phyloP scores from a whole-genome alignment of 2,888 invertebrate species.

The Anodontia alba region DNA sequence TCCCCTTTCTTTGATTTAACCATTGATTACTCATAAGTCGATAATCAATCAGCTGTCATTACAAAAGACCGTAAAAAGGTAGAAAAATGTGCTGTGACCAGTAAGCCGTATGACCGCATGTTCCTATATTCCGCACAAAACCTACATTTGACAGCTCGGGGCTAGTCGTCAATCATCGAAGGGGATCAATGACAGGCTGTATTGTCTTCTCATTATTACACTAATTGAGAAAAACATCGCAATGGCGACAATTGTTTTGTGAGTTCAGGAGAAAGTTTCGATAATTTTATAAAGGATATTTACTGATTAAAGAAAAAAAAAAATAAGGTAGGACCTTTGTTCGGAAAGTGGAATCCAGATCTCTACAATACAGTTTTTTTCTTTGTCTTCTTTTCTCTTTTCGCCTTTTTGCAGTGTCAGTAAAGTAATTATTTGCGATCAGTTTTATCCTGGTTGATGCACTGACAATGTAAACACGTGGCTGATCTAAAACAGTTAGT shows the following conservation, averaged over 20 bases:
- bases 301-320: not conserved
- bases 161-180: not conserved
- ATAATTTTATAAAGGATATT: not conserved
- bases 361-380: too few relatives aligned
- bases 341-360: too few relatives aligned
- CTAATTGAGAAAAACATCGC: not conserved
- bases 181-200: not conserved
- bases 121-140: not conserved
- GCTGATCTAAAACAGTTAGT: too few relatives aligned
- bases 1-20: too few relatives aligned
- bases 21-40: not conserved
- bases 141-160: not conserved
- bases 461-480: too few relatives aligned
- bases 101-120: not conserved
- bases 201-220: conserved; percentile 15
- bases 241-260: not conserved
- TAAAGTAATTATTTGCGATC: too few relatives aligned
- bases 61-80: conserved; percentile 38
- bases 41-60: conserved; percentile 41
- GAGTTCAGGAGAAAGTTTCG: not conserved
- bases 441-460: too few relatives aligned
- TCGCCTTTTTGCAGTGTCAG: too few relatives aligned
- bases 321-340: not conserved
- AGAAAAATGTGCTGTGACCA: conserved; percentile 16
- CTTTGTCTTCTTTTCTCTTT: too few relatives aligned